Base-by-base conservation (phyloP, 2,113 vertebrate genomes). In the Camelus bactrianus region DNA sequence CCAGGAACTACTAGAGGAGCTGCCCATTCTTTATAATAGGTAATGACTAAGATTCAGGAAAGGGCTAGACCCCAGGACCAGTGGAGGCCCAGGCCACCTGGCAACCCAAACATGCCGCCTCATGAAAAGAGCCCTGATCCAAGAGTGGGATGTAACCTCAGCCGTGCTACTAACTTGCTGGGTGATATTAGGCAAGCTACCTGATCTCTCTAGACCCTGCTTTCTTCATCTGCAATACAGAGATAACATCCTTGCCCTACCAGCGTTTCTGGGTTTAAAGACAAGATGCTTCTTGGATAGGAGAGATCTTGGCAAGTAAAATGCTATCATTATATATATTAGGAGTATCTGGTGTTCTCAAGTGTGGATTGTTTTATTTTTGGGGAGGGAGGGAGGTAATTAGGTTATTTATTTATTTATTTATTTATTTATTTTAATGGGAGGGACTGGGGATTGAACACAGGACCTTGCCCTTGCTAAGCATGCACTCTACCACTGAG, bases 11-110 rank as follows among this genome's bases (percentile, higher is more conserved):
- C 99, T 99, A 95, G 99, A 99, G 13, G 99, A 99, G 79, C 98
- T 99, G 73, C 99, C 99, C 0, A 87, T 97, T 73, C 98, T 99
- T 46, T 99, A 98, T 70, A 98, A 99, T 58, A 99, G 99, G 99
- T 99, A 98, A 89, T 22, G 54, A 50, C 0, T 26, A 35, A 42
- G 30, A 35, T n/a, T 73, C 64, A 60, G 35, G 46, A 28, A 50
- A 77, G 70, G 48, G 38, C 69, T 46, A 35, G 14, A 26, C 10
- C 77, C n/a, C 42, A 7, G 28, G 38, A 42, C 62, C 56, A 8
- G 1, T 3, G 32, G 73, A 60, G n/a, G 26, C 52, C 64, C 62
- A 24, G 16, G 13, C 52, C 42, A 8, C n/a, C 67, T 24, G 52
- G n/a, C 64, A 46, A 9, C 69, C 35, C 81, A 73, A n/a, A 73